These are phyloP conservation scores for Pungitius pungitius DNA, from an alignment of 2,113 vertebrate genomes.

Conservation along the genomic window DNA sequence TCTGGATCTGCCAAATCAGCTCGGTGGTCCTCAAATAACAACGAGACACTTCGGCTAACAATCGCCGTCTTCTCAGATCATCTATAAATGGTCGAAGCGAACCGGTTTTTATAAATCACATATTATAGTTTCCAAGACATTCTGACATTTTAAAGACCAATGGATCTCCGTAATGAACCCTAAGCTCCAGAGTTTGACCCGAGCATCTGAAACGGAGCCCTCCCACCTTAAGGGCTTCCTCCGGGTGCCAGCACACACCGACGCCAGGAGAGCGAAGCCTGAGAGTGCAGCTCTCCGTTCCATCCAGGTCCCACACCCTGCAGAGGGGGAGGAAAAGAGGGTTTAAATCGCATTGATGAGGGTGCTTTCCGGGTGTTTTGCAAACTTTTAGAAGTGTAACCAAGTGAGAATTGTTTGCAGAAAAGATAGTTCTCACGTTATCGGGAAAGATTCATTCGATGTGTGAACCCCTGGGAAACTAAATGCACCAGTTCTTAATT, in stretches of 20 bases:
- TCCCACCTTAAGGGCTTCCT: slow-evolving; percentile 90
- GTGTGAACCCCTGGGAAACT: slow-evolving; percentile 35
- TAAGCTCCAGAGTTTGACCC: neutral
- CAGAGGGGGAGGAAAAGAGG: slow-evolving; percentile 19
- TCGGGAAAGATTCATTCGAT: slow-evolving; percentile 22
- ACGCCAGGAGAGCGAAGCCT: slow-evolving; percentile 92
- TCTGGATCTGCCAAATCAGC: no score
- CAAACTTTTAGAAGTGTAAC: neutral
- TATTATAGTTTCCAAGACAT: neutral
- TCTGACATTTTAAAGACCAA: no score
- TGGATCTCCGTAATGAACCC: neutral
- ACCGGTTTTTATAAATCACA: neutral
- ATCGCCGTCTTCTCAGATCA: neutral
- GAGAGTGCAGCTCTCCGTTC: slow-evolving; percentile 86
- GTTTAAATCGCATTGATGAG: neutral
- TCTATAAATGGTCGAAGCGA: no score
- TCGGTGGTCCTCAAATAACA: no score
- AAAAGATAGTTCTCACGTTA: slow-evolving; percentile 15
- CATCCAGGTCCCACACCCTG: slow-evolving; percentile 95
- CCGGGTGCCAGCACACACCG: slow-evolving; percentile 97
- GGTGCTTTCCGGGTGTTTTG: slow-evolving; percentile 10
- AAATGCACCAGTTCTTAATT: slow-evolving; percentile 43
- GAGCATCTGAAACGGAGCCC: neutral
- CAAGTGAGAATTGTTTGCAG: slow-evolving; percentile 7
- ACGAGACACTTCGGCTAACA: no score